Base-by-base conservation (phyloP, 1,140 invertebrate genomes). In the Lamellibrachia luymesi region DNA sequence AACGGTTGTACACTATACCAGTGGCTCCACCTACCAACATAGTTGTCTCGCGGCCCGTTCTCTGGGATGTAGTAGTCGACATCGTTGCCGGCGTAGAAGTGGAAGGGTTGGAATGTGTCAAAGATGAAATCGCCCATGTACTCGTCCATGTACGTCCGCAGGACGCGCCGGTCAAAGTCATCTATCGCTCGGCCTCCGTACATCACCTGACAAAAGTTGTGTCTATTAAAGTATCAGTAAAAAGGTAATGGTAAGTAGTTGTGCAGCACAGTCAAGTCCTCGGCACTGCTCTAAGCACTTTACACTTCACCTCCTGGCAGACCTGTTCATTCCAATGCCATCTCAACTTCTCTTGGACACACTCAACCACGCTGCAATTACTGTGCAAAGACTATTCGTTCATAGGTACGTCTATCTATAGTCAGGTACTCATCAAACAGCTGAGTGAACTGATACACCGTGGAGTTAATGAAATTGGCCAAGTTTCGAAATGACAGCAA, bases 111-210 rank as follows among this genome's bases (percentile, higher is more conserved):
- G 95, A 98, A 98, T 27, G 97, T 97, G 95, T 98, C 98, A 95
- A 99, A 98, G 49, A 99, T 96, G 95, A 99, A 99, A 95, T 99
- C 98, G 0, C 98, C 98, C 97, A 99, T 98, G 95, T 99, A 99
- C 96, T 99, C 98, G 95, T 98, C 97, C 98, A 99, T 98, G 95
- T 99, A 99, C 0, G 97, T 98, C 93, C 97, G 97, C 1, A 98
- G 97, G 6, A 98, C 97, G 93, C 98, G 97, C 50, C 98, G 97
- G 96, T 99, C 98, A 96, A 98, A 99, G 95, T 98, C 97, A 95
- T 99, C 98, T 94, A 98, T 98, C 27, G 99, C 98, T 94, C 98
- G 97, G 50, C 98, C 98, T 27, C 98, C 98, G 95, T 99, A 99
- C 98, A 99, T 98, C 7, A 99, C 93, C 93, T 93, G 25, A 13